Evolutionary conservation across 2,888 invertebrate species (phyloP), one percentile per base, ranked within the genome.

Genomic region (Emmelina monodactyla): DNA sequence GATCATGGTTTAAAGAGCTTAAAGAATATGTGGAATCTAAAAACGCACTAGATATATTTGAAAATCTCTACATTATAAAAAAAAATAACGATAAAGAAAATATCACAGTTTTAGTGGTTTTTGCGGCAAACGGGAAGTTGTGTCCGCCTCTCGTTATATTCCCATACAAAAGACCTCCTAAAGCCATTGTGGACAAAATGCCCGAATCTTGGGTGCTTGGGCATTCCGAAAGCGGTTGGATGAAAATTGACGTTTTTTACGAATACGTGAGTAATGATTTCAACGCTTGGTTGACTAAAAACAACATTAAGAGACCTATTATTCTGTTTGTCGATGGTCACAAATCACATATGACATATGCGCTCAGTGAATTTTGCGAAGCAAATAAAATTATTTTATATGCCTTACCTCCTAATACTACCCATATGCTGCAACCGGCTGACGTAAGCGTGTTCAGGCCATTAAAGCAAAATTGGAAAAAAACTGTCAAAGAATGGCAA

Each of bases 11-110:
- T 12, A 2, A 15, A 31, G 31, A 31, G 2, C 31, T 31, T 2
- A 10, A 35, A 16, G 6, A 10, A 13, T 34, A n/a, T 29, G 13
- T 35, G n/a, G 15, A 22, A 14, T 14, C n/a, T 11, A 25, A 3
- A 4, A 22, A 10, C 35, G 34, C 1, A 29, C 19, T 11, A 16
- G 13, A 19, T 9, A 34, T 11, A n/a, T 12, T 38, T 15, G 9
- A 14, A 6, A 50, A 44, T 22, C 46, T 45, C n/a, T 41, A 28
- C 11, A 38, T 33, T 37, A 43, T 41, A 38, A 22, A 33, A 25
- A 12, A 42, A 28, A 25, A 46, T 2, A 50, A 47, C 13, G 53
- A 54, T 38, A 58, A 56, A 44, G 52, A 50, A 10, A 49, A 40
- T 22, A 7, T 57, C n/a, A 57, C 56, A 3, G 51, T 55, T 1